phyloP scores from a whole-genome alignment of 1,140 invertebrate species.

The Brachionus sp. region DNA sequence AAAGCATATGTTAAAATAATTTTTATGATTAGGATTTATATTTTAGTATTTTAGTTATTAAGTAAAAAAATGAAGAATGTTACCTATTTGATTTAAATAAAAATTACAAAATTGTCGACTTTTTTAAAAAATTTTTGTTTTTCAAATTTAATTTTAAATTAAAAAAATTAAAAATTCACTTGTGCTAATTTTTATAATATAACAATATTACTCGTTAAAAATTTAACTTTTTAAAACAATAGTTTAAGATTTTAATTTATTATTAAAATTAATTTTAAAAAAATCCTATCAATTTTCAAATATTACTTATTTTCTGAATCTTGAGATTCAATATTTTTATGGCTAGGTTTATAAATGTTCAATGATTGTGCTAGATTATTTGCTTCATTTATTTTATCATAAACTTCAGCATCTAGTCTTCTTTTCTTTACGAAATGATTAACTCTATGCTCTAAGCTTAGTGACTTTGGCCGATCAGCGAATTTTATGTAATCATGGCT shows the following conservation, averaged over 20 bases:
- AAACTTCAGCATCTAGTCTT: conserved; percentile 27
- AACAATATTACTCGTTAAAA: not conserved
- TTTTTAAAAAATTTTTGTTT: too few species aligned
- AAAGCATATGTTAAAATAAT: too few species aligned
- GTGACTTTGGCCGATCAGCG: not conserved
- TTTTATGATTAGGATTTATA: too few species aligned
- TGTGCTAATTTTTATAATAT: not conserved
- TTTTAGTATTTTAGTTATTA: too few species aligned
- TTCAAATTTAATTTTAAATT: too few species aligned
- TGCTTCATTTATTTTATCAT: conserved; percentile 40
- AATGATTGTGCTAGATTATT: conserved; percentile 19
- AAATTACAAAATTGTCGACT: too few species aligned
- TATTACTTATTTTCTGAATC: not conserved
- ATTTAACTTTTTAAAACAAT: not conserved
- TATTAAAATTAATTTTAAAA: not conserved
- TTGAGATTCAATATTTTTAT: not conserved
- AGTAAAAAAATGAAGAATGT: too few species aligned
- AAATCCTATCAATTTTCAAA: not conserved
- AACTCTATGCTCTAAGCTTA: conserved; percentile 32
- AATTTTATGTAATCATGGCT: conserved; percentile 41
- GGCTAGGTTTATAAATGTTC: conserved; percentile 20
- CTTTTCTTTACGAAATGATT: conserved; percentile 41
- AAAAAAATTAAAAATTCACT: too few species aligned
- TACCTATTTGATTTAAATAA: too few species aligned
- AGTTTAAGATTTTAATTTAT: not conserved